Conservation (phyloP, 2,113 vertebrate species). For the Jacana jacana region DNA sequence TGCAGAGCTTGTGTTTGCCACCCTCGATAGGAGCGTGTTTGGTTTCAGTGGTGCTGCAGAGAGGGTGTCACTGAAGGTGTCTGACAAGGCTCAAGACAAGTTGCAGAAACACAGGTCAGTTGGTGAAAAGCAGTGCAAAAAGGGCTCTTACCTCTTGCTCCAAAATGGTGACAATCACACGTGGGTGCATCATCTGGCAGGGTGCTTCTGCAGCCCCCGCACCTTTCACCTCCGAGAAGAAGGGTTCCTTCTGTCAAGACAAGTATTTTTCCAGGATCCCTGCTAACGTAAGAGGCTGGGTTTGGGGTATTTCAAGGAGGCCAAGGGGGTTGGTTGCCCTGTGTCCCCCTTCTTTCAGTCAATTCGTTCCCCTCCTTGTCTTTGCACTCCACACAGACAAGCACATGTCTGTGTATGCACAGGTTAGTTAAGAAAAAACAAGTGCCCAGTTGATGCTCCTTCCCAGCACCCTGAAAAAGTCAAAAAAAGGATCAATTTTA, state of each 20-base stretch:
- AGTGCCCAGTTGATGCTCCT: neutral
- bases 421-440: neutral
- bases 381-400: slow-evolving; percentile 17
- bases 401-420: slow-evolving; percentile 21
- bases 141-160: neutral
- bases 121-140: neutral
- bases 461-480: neutral
- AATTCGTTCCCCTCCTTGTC: neutral
- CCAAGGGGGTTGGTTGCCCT: neutral
- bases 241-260: neutral
- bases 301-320: neutral
- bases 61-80: neutral
- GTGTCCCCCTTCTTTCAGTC: neutral
- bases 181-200: neutral
- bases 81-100: neutral
- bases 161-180: neutral
- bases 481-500: neutral
- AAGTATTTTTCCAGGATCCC: neutral
- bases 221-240: neutral
- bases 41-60: neutral
- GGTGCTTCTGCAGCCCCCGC: neutral
- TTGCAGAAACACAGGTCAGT: neutral
- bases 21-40: neutral
- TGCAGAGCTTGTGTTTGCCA: neutral
- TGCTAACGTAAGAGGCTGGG: fast-evolving